Evolutionary conservation across 2,797 vertebrate genomes (phyloP).

Genomic region (Bufotes viridis): DNA sequence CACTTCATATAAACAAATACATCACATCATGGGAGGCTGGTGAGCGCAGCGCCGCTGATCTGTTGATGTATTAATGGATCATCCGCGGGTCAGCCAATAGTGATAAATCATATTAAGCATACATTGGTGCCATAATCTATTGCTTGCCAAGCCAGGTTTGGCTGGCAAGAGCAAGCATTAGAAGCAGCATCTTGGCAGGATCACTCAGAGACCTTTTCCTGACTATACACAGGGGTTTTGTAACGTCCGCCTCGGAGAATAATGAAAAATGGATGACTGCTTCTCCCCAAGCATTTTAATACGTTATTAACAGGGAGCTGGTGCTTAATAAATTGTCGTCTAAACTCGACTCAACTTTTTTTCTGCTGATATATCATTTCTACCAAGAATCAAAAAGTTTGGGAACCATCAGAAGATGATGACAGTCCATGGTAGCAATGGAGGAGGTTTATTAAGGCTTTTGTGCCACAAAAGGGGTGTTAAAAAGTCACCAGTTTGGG

Average conservation of each 20-base stretch:
- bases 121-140: background rate
- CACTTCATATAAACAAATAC: constrained; percentile 63
- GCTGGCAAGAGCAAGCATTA: constrained; percentile 35
- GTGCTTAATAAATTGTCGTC: constrained; percentile 31
- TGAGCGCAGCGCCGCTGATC: constrained; percentile 53
- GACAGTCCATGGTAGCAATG: background rate
- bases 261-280: constrained; percentile 50
- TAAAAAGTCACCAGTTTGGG: too few relatives aligned
- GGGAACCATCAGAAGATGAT: background rate
- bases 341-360: constrained; percentile 38
- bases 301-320: constrained; percentile 37
- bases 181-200: constrained; percentile 40
- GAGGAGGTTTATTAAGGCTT: too few relatives aligned
- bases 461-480: too few relatives aligned
- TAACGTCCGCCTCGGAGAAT: constrained; percentile 39
- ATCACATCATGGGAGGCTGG: constrained; percentile 52
- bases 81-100: background rate
- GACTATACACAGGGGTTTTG: constrained; percentile 42
- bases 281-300: constrained; percentile 50
- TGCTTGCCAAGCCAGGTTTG: constrained; percentile 33
- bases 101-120: constrained; percentile 59
- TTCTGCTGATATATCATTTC: constrained; percentile 32
- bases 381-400: constrained; percentile 25
- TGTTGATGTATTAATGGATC: constrained; percentile 54
- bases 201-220: constrained; percentile 50